Conservation (phyloP, 2,113 vertebrate genomes). For the Seriola dumerili region DNA sequence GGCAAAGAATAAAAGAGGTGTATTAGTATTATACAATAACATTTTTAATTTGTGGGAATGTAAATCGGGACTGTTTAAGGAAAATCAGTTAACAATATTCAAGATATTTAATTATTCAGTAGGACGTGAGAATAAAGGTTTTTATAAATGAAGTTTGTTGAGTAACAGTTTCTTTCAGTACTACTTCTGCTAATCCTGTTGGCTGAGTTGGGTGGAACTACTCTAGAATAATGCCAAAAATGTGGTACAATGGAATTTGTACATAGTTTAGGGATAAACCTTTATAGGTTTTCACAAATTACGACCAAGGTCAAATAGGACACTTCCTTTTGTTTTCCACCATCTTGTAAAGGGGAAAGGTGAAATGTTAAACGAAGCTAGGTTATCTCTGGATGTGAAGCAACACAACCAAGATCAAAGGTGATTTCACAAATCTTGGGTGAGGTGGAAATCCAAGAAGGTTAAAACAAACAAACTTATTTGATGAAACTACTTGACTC, state of each 20-base stretch:
- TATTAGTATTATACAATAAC: not conserved
- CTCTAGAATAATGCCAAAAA: not conserved
- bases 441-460: not conserved
- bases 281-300: not conserved
- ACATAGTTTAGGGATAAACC: not conserved
- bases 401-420: slow-evolving; percentile 19
- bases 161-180: not conserved
- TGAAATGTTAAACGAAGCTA: slow-evolving; percentile 21
- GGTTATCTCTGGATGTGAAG: not conserved
- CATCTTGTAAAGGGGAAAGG: slow-evolving; percentile 12
- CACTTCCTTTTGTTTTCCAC: slow-evolving; percentile 1
- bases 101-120: too few relatives aligned
- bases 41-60: not conserved
- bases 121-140: not conserved
- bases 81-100: not conserved
- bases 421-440: not conserved
- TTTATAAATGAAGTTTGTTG: not conserved
- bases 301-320: not conserved
- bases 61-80: not conserved
- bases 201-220: not conserved
- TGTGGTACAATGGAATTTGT: not conserved
- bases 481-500: slow-evolving; percentile 1
- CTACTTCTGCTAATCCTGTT: not conserved
- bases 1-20: slow-evolving; percentile 27
- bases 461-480: slow-evolving; percentile 7